phyloP scores from a whole-genome alignment of 2,888 invertebrate species.

The Sisyra terminalis region DNA sequence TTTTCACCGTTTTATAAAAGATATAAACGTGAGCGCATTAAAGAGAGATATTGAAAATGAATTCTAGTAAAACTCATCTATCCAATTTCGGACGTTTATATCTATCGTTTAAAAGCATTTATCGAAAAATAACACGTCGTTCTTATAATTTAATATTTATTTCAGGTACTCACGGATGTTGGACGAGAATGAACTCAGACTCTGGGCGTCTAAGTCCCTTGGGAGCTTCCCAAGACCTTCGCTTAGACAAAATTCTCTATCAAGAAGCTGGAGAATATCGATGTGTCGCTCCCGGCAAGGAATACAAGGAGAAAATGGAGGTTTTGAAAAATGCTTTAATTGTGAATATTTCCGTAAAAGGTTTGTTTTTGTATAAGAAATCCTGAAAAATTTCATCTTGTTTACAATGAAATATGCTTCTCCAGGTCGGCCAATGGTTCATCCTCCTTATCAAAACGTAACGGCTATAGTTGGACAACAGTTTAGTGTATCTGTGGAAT shows the following conservation, averaged over 20 bases:
- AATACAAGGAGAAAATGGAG: slow-evolving; percentile 33
- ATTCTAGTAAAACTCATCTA: too few species aligned
- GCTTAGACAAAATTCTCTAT: slow-evolving; percentile 52
- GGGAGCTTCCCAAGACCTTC: slow-evolving; percentile 41
- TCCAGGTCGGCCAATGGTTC: slow-evolving; percentile 49
- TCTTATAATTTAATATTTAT: slow-evolving; percentile 9
- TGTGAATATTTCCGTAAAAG: slow-evolving; percentile 34
- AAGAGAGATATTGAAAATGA: too few species aligned
- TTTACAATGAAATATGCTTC: slow-evolving; percentile 14
- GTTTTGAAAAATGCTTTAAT: slow-evolving; percentile 30
- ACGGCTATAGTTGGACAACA: slow-evolving; percentile 52
- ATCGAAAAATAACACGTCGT: background rate
- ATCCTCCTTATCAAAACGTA: slow-evolving; percentile 45
- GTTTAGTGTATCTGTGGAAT: slow-evolving; percentile 50
- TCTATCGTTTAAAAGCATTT: too few species aligned
- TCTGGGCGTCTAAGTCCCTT: slow-evolving; percentile 34
- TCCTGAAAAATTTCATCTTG: background rate
- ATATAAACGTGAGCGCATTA: too few species aligned
- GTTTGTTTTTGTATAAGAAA: slow-evolving; percentile 22
- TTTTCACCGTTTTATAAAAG: too few species aligned
- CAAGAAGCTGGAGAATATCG: slow-evolving; percentile 63
- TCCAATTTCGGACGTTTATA: too few species aligned
- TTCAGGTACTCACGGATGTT: slow-evolving; percentile 41
- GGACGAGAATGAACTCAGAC: slow-evolving; percentile 38
- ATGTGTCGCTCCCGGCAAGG: slow-evolving; percentile 44